Evolutionary conservation across 92 coral and sea anemone genomes (phyloP).

Genomic region (Paragorgia papillata): DNA sequence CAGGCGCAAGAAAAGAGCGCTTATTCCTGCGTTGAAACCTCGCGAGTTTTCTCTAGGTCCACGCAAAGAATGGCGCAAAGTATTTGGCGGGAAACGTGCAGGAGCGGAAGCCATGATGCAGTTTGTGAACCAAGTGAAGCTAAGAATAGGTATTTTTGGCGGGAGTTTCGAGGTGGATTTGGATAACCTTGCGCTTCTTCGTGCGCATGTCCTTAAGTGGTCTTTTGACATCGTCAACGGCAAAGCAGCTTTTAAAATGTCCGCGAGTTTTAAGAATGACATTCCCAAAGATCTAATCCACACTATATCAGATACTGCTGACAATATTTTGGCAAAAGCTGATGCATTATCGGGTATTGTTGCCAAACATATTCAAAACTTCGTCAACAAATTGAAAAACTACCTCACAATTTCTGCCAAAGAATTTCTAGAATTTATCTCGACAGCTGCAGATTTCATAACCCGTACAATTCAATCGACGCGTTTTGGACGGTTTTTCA

Average conservation of each 20-base stretch:
- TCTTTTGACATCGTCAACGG: slow-evolving; percentile 72
- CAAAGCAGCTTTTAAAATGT: slow-evolving; percentile 85
- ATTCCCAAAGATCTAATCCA: slow-evolving; percentile 94
- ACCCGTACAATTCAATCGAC: slow-evolving; percentile 72
- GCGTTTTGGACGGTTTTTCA: slow-evolving; percentile 68
- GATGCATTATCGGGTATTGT: slow-evolving; percentile 80
- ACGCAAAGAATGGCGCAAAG: slow-evolving; percentile 62
- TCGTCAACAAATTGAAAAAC: slow-evolving; percentile 62
- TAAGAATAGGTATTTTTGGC: slow-evolving; percentile 89
- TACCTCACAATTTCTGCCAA: slow-evolving; percentile 67
- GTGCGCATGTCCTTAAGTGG: slow-evolving; percentile 71
- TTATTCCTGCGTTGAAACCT: slow-evolving; percentile 72
- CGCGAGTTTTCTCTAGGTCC: slow-evolving; percentile 76
- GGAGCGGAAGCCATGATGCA: slow-evolving; percentile 82
- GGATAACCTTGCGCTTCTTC: slow-evolving; percentile 70
- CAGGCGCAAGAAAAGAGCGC: slow-evolving; percentile 73
- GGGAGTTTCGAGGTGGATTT: slow-evolving; percentile 83
- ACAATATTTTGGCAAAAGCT: slow-evolving; percentile 64
- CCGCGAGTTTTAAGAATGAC: slow-evolving; percentile 95
- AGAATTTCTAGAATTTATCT: slow-evolving; percentile 73
- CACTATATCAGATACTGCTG: slow-evolving; percentile 77
- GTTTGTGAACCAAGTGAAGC: slow-evolving; percentile 71
- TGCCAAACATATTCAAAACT: slow-evolving; percentile 68
- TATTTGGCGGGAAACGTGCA: slow-evolving; percentile 73
- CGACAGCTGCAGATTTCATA: slow-evolving; percentile 67